Percentiles rank a stretch among this genome's conserved stretches.
Evolutionary conservation across 2,888 invertebrate genomes (phyloP).

Genomic region (Drosophila pseudotakahashii): DNA sequence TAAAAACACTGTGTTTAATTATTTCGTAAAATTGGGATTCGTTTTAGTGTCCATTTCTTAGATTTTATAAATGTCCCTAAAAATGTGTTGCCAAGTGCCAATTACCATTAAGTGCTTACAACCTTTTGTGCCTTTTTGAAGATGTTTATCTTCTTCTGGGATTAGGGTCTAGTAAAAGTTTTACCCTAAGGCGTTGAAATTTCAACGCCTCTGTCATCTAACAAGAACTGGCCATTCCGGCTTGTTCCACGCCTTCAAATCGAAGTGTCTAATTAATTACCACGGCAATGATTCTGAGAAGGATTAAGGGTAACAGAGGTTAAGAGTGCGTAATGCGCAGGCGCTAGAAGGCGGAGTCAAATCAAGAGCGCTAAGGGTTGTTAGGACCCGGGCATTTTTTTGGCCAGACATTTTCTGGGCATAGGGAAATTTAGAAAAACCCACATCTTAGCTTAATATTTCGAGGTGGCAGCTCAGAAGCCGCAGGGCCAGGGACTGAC

Average conservation of each 20-base stretch:
- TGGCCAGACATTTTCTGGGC: neutral
- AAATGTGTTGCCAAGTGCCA: neutral
- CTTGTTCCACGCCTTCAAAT: constrained; percentile 5
- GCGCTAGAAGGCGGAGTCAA: constrained; percentile 19
- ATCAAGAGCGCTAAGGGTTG: neutral
- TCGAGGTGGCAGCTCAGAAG: neutral
- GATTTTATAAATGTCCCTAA: neutral
- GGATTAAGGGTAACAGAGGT: neutral
- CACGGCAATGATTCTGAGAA: neutral
- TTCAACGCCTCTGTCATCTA: constrained; percentile 18
- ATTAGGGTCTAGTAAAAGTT: constrained; percentile 23
- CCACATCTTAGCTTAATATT: neutral
- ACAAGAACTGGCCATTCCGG: neutral
- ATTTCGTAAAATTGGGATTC: too few relatives aligned
- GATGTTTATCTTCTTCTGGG: constrained; percentile 3
- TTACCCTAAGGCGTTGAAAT: constrained; percentile 25
- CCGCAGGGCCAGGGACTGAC: neutral
- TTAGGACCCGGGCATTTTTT: neutral
- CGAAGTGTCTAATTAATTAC: neutral
- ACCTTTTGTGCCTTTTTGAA: neutral
- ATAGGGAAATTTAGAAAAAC: neutral
- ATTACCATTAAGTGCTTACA: neutral
- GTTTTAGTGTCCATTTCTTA: neutral
- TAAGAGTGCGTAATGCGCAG: constrained; percentile 10
- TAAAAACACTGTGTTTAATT: too few relatives aligned